A percentile compares a stretch with the other conserved stretches of the same genome.
Conservation (phyloP, 1,140 invertebrate genomes). For the Sitodiplosis mosellana region DNA sequence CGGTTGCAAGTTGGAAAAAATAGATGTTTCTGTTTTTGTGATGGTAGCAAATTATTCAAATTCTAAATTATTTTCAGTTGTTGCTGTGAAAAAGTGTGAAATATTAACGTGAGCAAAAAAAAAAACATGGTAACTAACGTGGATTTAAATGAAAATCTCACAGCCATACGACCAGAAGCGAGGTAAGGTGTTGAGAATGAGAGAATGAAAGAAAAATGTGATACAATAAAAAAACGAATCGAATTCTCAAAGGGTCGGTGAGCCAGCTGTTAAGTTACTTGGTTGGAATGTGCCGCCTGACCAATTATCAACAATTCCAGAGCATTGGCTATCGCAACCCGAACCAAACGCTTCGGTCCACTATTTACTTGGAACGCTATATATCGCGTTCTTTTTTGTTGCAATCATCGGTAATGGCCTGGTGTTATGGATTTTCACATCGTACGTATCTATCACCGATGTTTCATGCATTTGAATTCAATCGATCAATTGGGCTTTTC, state of each 20-base stretch:
- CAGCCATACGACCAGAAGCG: not conserved
- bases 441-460: constrained; percentile 29
- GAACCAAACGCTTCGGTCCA: constrained; percentile 67
- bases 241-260: not conserved
- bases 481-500: not conserved
- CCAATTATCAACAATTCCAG: constrained; percentile 54
- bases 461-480: too few species aligned
- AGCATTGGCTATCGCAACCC: constrained; percentile 62
- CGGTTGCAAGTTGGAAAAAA: too few species aligned
- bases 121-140: not conserved
- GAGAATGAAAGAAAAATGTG: not conserved
- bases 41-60: too few species aligned
- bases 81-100: not conserved
- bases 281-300: constrained; percentile 61
- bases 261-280: constrained; percentile 31
- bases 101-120: not conserved
- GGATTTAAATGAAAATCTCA: not conserved
- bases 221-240: too few species aligned
- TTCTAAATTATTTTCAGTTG: too few species aligned
- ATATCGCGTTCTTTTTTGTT: constrained; percentile 58
- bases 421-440: constrained; percentile 74
- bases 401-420: constrained; percentile 68
- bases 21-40: too few species aligned
- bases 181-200: not conserved
- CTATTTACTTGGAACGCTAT: constrained; percentile 62